These are phyloP conservation scores for Lobophora halterata DNA, from an alignment of 2,888 invertebrate genomes.

Conservation along the genomic window DNA sequence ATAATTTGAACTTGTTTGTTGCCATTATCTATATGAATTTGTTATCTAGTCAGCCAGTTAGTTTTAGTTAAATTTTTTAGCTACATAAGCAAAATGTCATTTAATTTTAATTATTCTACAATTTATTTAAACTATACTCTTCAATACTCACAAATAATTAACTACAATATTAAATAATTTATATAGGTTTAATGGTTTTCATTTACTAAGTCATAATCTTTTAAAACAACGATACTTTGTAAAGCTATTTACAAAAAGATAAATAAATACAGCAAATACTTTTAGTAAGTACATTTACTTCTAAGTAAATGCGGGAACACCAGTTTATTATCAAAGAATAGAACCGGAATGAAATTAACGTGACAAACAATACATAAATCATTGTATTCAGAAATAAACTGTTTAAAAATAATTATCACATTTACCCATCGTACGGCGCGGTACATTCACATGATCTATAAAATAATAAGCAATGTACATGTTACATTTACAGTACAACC, in stretches of 20 bases:
- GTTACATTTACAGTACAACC: too few relatives aligned
- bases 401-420: constrained; percentile 43
- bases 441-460: constrained; percentile 27
- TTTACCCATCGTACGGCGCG: constrained; percentile 21
- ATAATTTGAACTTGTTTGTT: constrained; percentile 3
- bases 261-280: constrained; percentile 62
- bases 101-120: not conserved
- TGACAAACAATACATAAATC: constrained; percentile 32
- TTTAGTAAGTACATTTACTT: constrained; percentile 54
- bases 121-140: constrained; percentile 1
- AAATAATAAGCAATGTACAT: constrained; percentile 33
- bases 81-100: constrained; percentile 1
- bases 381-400: constrained; percentile 35
- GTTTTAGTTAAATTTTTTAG: constrained; percentile 7
- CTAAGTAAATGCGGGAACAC: constrained; percentile 51
- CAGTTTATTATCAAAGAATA: constrained; percentile 35
- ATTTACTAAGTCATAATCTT: constrained; percentile 23
- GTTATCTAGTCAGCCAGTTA: constrained; percentile 19
- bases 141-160: constrained; percentile 20
- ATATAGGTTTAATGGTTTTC: constrained; percentile 15
- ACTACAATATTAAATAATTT: constrained; percentile 21
- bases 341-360: constrained; percentile 54
- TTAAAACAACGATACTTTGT: constrained; percentile 42
- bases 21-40: constrained; percentile 17
- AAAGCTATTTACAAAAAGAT: constrained; percentile 72